Conservation (phyloP, 2,888 invertebrate species). For the Stenolophus ochropezus region DNA sequence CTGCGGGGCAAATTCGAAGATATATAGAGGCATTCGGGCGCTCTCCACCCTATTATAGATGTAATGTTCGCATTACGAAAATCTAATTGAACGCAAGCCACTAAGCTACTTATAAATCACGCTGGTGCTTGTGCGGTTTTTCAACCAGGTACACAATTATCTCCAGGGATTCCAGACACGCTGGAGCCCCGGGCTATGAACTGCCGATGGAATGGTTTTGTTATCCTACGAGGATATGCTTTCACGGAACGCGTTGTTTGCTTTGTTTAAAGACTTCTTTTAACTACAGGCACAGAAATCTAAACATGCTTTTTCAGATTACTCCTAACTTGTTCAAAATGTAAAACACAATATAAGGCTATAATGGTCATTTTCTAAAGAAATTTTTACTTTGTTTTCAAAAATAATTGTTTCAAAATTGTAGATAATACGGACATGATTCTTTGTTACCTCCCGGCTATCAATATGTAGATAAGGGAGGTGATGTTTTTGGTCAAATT, state of each 20-base stretch:
- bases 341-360: no score
- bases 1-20: constrained; percentile 42
- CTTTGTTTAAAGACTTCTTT: neutral
- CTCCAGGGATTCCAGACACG: neutral
- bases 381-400: no score
- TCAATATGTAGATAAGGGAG: no score
- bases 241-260: neutral
- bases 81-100: constrained; percentile 49
- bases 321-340: no score
- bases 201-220: neutral
- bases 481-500: no score
- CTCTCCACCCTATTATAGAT: constrained; percentile 39
- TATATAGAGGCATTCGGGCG: constrained; percentile 13
- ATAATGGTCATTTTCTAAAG: no score
- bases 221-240: neutral
- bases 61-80: constrained; percentile 49
- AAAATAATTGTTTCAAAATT: no score
- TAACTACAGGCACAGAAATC: neutral
- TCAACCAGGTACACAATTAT: constrained; percentile 37
- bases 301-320: no score
- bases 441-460: no score
- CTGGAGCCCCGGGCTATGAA: neutral
- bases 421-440: no score
- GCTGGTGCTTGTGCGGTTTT: constrained; percentile 23
- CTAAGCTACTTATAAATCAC: constrained; percentile 45